These are phyloP conservation scores for Oryzaephilus surinamensis DNA, from an alignment of 1,140 invertebrate species.

Conservation along the genomic window DNA sequence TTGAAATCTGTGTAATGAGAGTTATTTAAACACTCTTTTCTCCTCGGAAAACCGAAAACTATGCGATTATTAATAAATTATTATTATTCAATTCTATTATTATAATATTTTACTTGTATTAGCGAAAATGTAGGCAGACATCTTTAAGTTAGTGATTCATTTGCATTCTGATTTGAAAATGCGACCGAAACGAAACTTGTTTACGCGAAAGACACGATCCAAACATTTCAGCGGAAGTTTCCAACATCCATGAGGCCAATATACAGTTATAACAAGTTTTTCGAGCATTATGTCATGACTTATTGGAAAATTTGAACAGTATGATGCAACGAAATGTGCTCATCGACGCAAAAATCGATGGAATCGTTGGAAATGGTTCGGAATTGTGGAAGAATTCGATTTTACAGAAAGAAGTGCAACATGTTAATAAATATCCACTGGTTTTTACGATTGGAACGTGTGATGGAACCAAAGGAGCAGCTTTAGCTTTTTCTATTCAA, in stretches of 20 bases:
- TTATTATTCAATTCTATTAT: no score
- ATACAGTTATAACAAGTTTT: slow-evolving; percentile 63
- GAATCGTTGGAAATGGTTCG: slow-evolving; percentile 74
- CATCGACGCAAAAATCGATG: slow-evolving; percentile 49
- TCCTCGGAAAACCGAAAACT: no score
- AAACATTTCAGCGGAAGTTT: slow-evolving; percentile 52
- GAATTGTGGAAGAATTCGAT: slow-evolving; percentile 64
- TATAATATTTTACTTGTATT: slow-evolving; percentile 26
- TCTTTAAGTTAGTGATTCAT: slow-evolving; percentile 44
- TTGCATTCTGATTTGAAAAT: slow-evolving; percentile 47
- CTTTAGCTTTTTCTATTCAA: slow-evolving; percentile 47
- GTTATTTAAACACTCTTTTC: no score
- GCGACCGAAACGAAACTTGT: slow-evolving; percentile 47
- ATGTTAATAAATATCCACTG: slow-evolving; percentile 51
- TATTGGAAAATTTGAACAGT: slow-evolving; percentile 67
- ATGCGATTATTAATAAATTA: no score
- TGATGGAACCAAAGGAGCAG: slow-evolving; percentile 73
- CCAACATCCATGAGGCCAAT: slow-evolving; percentile 61
- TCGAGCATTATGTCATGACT: slow-evolving; percentile 60
- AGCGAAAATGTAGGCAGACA: slow-evolving; percentile 70
- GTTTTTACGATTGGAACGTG: slow-evolving; percentile 52
- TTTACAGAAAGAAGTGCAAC: slow-evolving; percentile 58
- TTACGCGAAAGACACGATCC: slow-evolving; percentile 70
- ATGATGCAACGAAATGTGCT: slow-evolving; percentile 66
- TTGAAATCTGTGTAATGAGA: no score